Conservation (phyloP, 2,888 invertebrate genomes). For the Beris morrisii region DNA sequence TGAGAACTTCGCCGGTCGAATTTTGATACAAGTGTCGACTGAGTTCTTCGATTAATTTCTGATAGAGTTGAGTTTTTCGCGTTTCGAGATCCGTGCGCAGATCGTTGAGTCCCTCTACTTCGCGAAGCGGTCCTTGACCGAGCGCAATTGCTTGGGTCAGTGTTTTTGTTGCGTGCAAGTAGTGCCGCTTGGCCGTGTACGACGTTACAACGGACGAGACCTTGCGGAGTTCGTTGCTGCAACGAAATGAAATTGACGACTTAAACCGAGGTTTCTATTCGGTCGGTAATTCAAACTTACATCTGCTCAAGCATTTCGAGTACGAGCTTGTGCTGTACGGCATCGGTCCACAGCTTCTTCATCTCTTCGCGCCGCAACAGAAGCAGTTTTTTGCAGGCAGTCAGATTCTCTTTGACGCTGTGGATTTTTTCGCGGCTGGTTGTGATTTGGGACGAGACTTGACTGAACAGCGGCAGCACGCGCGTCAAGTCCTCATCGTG, state of each 20-base stretch:
- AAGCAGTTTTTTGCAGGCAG: slow-evolving; percentile 80
- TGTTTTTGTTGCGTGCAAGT: slow-evolving; percentile 82
- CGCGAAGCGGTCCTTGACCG: slow-evolving; percentile 72
- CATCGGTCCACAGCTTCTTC: slow-evolving; percentile 91
- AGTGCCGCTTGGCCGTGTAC: slow-evolving; percentile 72
- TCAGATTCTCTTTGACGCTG: slow-evolving; percentile 77
- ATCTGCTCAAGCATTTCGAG: slow-evolving; percentile 87
- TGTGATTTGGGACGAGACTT: slow-evolving; percentile 74
- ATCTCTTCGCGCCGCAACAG: slow-evolving; percentile 91
- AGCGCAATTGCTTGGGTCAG: slow-evolving; percentile 70
- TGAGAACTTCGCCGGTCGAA: slow-evolving; percentile 59
- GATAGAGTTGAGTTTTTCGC: slow-evolving; percentile 64
- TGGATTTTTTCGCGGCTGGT: slow-evolving; percentile 75
- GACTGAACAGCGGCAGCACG: slow-evolving; percentile 70
- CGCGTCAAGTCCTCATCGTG: slow-evolving; percentile 84
- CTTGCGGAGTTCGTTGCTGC: slow-evolving; percentile 73
- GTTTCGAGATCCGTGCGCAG: slow-evolving; percentile 72
- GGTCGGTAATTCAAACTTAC: slow-evolving; percentile 43
- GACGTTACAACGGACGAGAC: slow-evolving; percentile 70
- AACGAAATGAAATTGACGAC: slow-evolving; percentile 32
- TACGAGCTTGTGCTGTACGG: slow-evolving; percentile 93
- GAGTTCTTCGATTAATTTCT: slow-evolving; percentile 70
- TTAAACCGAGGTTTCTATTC: neutral
- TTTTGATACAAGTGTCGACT: slow-evolving; percentile 71
- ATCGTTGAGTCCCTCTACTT: slow-evolving; percentile 82